Evolutionary conservation across 2,797 vertebrate genomes (phyloP).

Genomic region (Pagetopsis macropterus): DNA sequence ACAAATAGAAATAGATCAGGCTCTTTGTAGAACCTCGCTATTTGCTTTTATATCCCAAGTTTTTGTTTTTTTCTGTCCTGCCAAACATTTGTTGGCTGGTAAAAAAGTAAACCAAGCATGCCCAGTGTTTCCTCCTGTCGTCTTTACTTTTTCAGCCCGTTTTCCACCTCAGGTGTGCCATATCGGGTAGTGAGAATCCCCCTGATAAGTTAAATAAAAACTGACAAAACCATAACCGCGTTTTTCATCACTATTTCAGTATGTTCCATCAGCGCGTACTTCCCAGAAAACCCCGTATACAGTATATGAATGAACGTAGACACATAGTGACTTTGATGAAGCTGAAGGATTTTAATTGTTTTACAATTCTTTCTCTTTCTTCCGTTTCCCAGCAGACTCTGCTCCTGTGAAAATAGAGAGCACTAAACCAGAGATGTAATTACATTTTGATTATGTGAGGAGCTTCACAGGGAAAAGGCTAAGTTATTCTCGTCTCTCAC

Average conservation of each 20-base stretch:
- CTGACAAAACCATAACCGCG: constrained; percentile 27
- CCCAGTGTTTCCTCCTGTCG: constrained; percentile 25
- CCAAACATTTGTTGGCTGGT: constrained; percentile 67
- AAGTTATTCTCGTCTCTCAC: constrained; percentile 52
- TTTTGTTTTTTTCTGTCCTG: constrained; percentile 8
- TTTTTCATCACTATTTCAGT: constrained; percentile 37
- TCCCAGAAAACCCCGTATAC: neutral
- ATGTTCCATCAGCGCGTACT: constrained; percentile 52
- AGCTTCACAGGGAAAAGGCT: constrained; percentile 49
- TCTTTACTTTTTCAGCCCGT: constrained; percentile 26
- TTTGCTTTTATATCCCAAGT: constrained; percentile 48
- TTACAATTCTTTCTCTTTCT: constrained; percentile 35
- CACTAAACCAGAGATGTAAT: constrained; percentile 39
- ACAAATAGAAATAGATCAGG: constrained; percentile 50
- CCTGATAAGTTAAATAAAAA: constrained; percentile 24
- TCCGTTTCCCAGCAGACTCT: constrained; percentile 34
- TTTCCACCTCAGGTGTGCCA: constrained; percentile 18
- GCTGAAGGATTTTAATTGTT: constrained; percentile 44
- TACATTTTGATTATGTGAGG: constrained; percentile 62
- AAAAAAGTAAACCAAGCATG: neutral
- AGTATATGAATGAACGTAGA: constrained; percentile 20
- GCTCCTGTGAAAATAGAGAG: constrained; percentile 9
- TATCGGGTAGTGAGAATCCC: constrained; percentile 13
- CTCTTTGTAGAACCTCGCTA: constrained; percentile 39
- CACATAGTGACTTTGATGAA: constrained; percentile 18